Conservation (phyloP, 2,113 vertebrate genomes). For the Anarhynchus alexandrinus region DNA sequence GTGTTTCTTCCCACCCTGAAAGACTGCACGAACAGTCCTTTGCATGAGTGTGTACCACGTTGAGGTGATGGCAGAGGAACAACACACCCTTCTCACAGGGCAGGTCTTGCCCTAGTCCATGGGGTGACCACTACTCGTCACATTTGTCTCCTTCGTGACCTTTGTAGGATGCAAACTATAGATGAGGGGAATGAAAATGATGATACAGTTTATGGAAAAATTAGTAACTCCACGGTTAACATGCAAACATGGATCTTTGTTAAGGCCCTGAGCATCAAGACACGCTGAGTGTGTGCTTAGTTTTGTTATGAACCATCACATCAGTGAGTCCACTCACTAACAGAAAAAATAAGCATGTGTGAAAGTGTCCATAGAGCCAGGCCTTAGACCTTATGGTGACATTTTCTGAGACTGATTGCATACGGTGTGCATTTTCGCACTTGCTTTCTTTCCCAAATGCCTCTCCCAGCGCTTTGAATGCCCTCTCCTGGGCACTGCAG, state of each 20-base stretch:
- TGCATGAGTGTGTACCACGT: fast-evolving
- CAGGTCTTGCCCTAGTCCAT: background rate
- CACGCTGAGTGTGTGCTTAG: background rate
- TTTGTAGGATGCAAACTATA: background rate
- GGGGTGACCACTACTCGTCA: background rate
- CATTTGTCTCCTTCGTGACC: background rate
- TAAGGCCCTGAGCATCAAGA: background rate
- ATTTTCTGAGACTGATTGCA: background rate
- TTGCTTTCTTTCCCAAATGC: background rate
- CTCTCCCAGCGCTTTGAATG: background rate
- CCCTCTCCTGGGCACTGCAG: background rate
- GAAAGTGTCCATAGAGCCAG: background rate
- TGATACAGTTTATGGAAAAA: background rate
- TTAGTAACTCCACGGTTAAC: background rate
- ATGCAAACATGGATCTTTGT: background rate
- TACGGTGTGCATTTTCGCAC: background rate
- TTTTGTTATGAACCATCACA: background rate
- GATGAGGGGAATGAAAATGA: background rate
- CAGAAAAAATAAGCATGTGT: background rate
- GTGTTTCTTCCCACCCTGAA: background rate
- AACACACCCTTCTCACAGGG: background rate
- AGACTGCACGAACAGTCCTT: background rate
- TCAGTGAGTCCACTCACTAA: background rate
- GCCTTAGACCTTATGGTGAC: background rate
- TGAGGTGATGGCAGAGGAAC: background rate